A percentile compares a stretch with the other conserved stretches of the same genome.
phyloP scores from a whole-genome alignment of 2,888 invertebrate genomes.

The Terebella lapidaria region DNA sequence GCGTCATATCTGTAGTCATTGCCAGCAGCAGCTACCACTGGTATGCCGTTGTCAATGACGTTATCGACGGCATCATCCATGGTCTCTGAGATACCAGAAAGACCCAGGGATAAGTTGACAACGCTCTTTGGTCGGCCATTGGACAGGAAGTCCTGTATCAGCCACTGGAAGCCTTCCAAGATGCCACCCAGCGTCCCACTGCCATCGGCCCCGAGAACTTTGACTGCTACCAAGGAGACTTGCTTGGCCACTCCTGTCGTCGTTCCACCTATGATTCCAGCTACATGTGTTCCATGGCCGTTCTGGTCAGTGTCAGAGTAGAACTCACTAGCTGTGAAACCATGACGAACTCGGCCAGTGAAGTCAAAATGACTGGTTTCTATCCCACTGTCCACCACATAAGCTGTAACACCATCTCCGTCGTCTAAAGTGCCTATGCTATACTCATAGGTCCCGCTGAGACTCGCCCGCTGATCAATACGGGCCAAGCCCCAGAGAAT shows the following conservation, averaged over 20 bases:
- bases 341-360: no score
- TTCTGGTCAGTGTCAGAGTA: no score
- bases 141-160: not conserved
- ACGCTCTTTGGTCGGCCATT: not conserved
- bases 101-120: not conserved
- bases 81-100: not conserved
- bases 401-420: no score
- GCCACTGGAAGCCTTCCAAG: not conserved
- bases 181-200: not conserved
- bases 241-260: not conserved
- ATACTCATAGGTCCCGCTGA: no score
- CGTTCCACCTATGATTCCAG: no score
- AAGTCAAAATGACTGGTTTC: no score
- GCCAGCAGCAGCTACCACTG: constrained; percentile 8
- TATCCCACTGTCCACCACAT: no score
- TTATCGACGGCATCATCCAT: not conserved
- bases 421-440: no score
- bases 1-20: constrained; percentile 6
- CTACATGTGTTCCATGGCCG: no score
- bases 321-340: no score
- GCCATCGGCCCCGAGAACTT: not conserved
- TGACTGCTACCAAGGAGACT: not conserved
- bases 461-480: no score
- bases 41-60: not conserved
- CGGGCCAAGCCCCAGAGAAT: no score